Conservation (phyloP, 2,888 invertebrate species). For the Nasonovia ribisnigri region DNA sequence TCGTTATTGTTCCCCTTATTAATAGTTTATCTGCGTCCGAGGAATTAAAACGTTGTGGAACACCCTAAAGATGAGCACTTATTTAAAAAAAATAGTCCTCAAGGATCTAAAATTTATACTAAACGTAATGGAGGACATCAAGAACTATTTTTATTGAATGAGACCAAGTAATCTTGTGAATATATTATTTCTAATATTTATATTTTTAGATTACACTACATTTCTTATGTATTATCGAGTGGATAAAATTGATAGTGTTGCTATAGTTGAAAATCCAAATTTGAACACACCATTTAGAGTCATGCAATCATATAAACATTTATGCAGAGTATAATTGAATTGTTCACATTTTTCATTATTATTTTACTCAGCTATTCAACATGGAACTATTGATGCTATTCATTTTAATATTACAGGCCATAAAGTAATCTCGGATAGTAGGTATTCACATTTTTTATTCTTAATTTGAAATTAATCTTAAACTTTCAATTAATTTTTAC, state of each 20-base stretch:
- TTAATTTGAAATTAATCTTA: background rate
- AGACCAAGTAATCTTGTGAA: constrained; percentile 70
- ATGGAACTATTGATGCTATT: constrained; percentile 85
- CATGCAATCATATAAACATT: constrained; percentile 79
- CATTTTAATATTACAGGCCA: constrained; percentile 84
- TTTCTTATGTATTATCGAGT: constrained; percentile 89
- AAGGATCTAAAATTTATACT: constrained; percentile 77
- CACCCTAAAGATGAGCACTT: constrained; percentile 69
- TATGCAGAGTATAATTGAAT: constrained; percentile 88
- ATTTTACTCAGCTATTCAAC: constrained; percentile 91
- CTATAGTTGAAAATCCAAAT: constrained; percentile 79
- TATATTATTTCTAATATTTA: constrained; percentile 40
- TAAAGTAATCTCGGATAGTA: constrained; percentile 78
- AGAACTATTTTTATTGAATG: constrained; percentile 83
- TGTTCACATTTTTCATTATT: constrained; percentile 85
- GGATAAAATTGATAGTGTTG: constrained; percentile 84
- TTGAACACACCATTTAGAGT: constrained; percentile 84
- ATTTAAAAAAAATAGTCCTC: constrained; percentile 74
- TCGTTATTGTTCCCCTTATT: constrained; percentile 66
- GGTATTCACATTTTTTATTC: constrained; percentile 69
- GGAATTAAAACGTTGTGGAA: constrained; percentile 66
- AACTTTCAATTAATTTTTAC: constrained; percentile 48
- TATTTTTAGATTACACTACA: constrained; percentile 78
- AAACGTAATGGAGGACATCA: constrained; percentile 80
- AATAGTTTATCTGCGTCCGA: constrained; percentile 73